Percentiles rank a stretch among this genome's conserved stretches.
These are phyloP conservation scores for Euleptes europaea DNA, from an alignment of 2,113 vertebrate species.

Conservation along the genomic window DNA sequence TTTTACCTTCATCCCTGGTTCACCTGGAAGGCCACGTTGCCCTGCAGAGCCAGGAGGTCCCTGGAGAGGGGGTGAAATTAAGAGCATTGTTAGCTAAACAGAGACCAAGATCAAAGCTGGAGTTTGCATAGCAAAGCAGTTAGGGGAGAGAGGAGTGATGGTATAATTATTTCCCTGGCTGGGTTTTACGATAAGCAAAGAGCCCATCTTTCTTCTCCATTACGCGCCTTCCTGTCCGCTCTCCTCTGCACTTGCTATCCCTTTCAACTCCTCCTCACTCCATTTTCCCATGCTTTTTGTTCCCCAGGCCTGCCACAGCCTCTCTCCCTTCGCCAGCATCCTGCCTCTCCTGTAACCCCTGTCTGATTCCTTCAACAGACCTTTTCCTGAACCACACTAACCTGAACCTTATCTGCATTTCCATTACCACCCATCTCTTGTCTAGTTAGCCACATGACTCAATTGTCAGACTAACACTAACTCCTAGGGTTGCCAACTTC, in stretches of 20 bases:
- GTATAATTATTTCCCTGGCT: constrained; percentile 46
- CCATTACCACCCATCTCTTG: too few species aligned
- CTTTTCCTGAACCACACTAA: not conserved
- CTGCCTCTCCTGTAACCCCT: too few species aligned
- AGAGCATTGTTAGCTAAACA: constrained; percentile 40
- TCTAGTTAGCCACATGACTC: too few species aligned
- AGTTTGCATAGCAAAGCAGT: constrained; percentile 57
- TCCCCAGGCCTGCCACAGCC: not conserved
- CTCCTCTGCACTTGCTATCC: not conserved
- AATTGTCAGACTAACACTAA: too few species aligned
- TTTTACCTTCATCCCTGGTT: constrained; percentile 90
- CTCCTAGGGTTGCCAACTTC: too few species aligned
- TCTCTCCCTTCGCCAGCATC: not conserved
- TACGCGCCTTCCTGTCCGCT: not conserved
- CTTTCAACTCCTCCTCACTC: not conserved
- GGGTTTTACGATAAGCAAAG: constrained; percentile 32
- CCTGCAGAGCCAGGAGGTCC: constrained; percentile 85
- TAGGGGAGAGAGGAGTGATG: constrained; percentile 26
- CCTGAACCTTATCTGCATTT: too few species aligned
- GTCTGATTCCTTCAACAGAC: not conserved
- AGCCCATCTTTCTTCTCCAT: not conserved
- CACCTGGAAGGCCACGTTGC: constrained; percentile 85
- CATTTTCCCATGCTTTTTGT: not conserved
- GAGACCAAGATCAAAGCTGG: constrained; percentile 60
- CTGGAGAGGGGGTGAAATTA: constrained; percentile 64